Evolutionary conservation across 2,888 invertebrate species (phyloP), one percentile per base, ranked within the genome.

Genomic region (Tenthredo scrophulariae): DNA sequence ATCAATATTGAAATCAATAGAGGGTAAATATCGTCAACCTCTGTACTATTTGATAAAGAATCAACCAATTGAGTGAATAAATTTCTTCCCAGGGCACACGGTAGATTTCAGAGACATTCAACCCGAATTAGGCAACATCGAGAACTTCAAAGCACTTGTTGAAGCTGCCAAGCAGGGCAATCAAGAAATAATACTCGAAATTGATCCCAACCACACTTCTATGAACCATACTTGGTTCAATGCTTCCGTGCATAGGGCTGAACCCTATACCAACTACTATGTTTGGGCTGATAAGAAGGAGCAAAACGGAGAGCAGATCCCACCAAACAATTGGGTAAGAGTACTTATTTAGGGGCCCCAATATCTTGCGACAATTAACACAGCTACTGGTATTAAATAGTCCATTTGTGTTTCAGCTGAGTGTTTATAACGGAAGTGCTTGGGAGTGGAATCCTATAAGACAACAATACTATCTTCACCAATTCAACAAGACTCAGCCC

Each of bases 381-480:
- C 29, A 62, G n/a, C n/a, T 40, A 62, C 6, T 58, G 22, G 18
- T 62, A 37, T 62, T 84, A 46, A 15, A 26, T 65, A n/a, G 70
- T 79, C 10, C 79, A 67, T 85, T 43, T 67, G 87, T 85, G 10
- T 86, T 87, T 80, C 88, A 94, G 94, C 79, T 93, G 29, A 95
- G 94, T 87, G 92, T 94, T 3, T 94, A 94, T 88, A 94, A 94
- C 86, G 95, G 94, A 13, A 94, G 96, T 0, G 96, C 97, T 0
- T 98, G 98, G 98, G 94, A 94, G 58, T 97, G 94, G 94, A 96
- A 96, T 85, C 93, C 94, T 0, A 90, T 90, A 1, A 95, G 97
- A 85, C 91, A 95, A 43, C 95, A 97, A 91, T 98, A 95, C 93
- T 98, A 98, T 92, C 95, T 98, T 83, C 97, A 97, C 86, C 97